Percentiles rank a stretch among this genome's conserved stretches.
phyloP scores from a whole-genome alignment of 2,797 vertebrate species.

The Halcyon smyrnensis region DNA sequence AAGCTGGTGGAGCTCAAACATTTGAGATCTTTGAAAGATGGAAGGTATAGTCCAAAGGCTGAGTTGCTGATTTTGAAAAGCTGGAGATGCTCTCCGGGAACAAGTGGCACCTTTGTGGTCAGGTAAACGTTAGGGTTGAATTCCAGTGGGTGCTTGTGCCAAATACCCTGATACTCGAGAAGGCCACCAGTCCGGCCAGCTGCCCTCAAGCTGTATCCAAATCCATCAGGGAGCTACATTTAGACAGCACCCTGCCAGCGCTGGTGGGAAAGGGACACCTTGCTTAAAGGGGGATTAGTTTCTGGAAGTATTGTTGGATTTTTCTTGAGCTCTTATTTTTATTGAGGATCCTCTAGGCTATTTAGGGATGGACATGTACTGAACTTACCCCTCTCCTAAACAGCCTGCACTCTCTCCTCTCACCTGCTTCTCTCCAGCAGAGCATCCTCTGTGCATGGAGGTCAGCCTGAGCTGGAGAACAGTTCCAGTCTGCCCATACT shows the following conservation, averaged over 20 bases:
- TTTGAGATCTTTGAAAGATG: background rate
- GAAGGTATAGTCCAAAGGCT: background rate
- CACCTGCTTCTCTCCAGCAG: background rate
- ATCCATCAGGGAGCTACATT: constrained; percentile 14
- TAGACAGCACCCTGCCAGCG: background rate
- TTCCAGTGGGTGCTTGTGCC: constrained; percentile 1
- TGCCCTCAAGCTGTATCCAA: constrained; percentile 2
- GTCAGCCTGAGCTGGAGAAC: rapidly evolving
- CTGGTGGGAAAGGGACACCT: background rate
- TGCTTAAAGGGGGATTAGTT: background rate
- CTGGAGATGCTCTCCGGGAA: background rate
- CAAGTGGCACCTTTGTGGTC: background rate
- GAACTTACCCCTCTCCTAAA: background rate
- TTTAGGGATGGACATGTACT: background rate
- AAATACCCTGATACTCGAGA: constrained; percentile 29
- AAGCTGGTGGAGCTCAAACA: background rate
- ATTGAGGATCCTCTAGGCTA: background rate
- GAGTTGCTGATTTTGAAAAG: background rate
- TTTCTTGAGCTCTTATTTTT: background rate
- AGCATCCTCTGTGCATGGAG: background rate
- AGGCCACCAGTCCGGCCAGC: constrained; percentile 42
- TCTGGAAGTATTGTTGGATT: background rate
- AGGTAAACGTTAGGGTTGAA: constrained; percentile 32
- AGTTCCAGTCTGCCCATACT: background rate
- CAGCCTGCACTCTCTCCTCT: background rate